Evolutionary conservation across 2,113 vertebrate species (phyloP).

Genomic region (Mesembrinibis cayennensis): DNA sequence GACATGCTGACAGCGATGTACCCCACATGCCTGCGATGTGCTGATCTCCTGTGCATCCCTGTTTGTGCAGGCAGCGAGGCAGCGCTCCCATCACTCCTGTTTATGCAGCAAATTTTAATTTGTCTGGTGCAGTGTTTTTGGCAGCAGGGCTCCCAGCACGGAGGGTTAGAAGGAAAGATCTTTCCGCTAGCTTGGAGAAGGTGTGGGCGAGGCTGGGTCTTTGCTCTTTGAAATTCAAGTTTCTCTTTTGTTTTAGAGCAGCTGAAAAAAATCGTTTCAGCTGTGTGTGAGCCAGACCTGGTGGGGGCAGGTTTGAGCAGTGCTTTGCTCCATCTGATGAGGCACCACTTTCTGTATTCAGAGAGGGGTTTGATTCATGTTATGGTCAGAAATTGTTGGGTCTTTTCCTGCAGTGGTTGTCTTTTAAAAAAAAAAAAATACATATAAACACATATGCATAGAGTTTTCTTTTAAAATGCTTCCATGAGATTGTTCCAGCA

Average conservation of each 20-base stretch:
- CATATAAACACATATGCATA: no score
- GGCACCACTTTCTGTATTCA: background rate
- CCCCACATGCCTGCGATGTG: background rate
- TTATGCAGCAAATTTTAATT: background rate
- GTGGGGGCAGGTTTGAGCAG: background rate
- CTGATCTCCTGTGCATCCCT: background rate
- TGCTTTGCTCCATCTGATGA: background rate
- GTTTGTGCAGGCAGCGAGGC: no score
- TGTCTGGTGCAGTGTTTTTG: background rate
- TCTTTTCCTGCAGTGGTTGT: background rate
- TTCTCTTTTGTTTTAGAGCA: background rate
- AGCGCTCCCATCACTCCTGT: background rate
- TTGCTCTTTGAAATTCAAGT: background rate
- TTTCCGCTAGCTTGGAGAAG: background rate
- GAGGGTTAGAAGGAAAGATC: background rate
- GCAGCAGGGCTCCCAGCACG: background rate
- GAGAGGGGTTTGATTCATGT: background rate
- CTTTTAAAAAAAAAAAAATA: background rate
- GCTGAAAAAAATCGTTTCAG: background rate
- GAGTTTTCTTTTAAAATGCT: background rate
- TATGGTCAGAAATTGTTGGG: background rate
- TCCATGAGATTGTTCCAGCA: background rate
- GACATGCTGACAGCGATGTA: accelerated
- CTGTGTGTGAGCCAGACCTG: background rate
- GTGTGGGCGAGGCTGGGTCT: background rate